phyloP scores from a whole-genome alignment of 2,797 vertebrate genomes.

The Chrosomus eos region DNA sequence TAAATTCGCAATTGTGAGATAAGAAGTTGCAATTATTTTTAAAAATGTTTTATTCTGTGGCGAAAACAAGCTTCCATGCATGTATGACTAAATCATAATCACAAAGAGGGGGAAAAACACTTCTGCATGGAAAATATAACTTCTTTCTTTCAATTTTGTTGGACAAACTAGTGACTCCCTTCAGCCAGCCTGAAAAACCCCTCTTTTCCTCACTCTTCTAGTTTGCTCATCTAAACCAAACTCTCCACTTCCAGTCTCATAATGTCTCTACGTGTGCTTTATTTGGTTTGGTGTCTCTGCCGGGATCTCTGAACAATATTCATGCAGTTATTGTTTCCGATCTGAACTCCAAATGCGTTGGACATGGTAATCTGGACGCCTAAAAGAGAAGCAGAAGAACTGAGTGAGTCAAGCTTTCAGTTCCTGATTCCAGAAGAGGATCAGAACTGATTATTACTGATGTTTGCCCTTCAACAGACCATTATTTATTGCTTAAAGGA shows the following conservation, averaged over 20 bases:
- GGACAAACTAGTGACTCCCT: neutral
- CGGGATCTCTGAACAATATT: conserved; percentile 59
- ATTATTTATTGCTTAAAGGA: no score
- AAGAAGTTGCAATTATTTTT: no score
- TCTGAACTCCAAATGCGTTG: conserved; percentile 62
- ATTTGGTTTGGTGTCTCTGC: conserved; percentile 65
- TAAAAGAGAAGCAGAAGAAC: no score
- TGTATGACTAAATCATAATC: neutral
- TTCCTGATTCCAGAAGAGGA: no score
- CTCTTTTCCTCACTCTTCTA: no score
- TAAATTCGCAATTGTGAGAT: no score
- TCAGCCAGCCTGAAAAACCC: neutral
- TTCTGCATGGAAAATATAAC: neutral
- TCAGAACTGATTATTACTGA: no score
- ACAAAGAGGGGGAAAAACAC: neutral
- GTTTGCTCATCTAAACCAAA: no score
- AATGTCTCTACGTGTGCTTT: neutral
- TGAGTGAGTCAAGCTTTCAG: neutral
- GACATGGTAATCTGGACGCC: conserved; percentile 25
- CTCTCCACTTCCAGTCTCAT: no score
- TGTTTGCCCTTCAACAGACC: no score
- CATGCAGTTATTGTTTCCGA: conserved; percentile 72
- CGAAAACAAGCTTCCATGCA: no score
- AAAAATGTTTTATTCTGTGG: no score
- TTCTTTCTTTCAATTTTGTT: neutral